Evolutionary conservation across 2,113 vertebrate genomes (phyloP), one percentile per base, ranked within the genome.

Genomic region (Mirounga angustirostris): DNA sequence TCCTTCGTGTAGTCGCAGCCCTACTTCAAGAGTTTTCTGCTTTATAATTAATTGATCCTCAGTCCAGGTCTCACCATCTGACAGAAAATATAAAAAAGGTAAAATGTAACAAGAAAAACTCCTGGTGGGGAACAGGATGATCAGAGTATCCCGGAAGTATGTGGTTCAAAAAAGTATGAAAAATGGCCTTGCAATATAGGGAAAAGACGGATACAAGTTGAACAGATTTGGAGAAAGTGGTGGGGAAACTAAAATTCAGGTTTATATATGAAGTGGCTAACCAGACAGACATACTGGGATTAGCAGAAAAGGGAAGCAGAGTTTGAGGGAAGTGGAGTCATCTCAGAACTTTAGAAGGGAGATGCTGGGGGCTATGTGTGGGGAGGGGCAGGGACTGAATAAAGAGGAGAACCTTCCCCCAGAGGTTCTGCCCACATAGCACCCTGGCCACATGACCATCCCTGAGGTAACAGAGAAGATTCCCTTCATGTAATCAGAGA

Each of bases 11-110:
- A 83, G 36, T 28, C 0, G 10, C 52, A 58, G 46, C 40, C 69
- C 59, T 89, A 79, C 40, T 89, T 76, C 69, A 89, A 69, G 69
- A 69, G 59, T 69, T 96, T 93, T 67, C 85, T 93, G 52, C 40
- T 93, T 93, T 84, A 89, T 78, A 78, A 89, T 69, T 78, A 89
- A 96, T 21, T 59, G 69, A 59, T 96, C 91, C 79, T 84, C 91
- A 93, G 40, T n/a, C 91, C 85, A 84, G 58, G 1, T 96, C 50
- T 96, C 67, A 69, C 78, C 95, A 93, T 89, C 85, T 93, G 18
- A 93, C 14, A 52, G 30, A 83, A 89, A 96, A 89, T 78, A 96
- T 74, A 19, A 92, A 96, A 89, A 89, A 96, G 46, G 36, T 76
- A 89, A 83, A 78, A 82, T 33, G 50, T 96, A 93, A 89, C 24